Conservation (phyloP, 2,888 invertebrate species). For the Melanophora roralis region DNA sequence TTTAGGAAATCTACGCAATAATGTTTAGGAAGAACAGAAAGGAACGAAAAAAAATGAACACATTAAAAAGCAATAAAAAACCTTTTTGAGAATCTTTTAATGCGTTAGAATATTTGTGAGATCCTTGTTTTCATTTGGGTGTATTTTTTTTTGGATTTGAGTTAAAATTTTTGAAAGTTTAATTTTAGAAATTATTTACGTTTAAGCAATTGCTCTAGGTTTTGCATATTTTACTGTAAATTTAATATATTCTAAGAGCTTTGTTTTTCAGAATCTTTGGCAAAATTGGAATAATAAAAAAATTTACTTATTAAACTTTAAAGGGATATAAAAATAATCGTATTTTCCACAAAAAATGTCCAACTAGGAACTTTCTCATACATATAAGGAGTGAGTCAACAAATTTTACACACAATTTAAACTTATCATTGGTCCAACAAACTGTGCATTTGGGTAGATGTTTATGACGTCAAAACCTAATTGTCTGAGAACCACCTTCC, state of each 20-base stretch:
- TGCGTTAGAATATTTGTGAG: constrained; percentile 30
- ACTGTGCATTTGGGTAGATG: too few relatives aligned
- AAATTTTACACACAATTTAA: too few relatives aligned
- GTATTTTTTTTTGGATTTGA: constrained; percentile 43
- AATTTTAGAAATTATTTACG: constrained; percentile 9
- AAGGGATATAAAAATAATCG: too few relatives aligned
- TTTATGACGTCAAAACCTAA: too few relatives aligned
- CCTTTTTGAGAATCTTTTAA: constrained; percentile 11
- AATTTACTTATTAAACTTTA: too few relatives aligned
- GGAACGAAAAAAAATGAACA: background rate
- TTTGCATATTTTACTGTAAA: constrained; percentile 3
- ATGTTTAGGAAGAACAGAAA: constrained; percentile 25
- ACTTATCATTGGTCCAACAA: too few relatives aligned
- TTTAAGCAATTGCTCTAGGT: background rate
- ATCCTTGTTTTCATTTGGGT: background rate
- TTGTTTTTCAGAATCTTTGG: background rate
- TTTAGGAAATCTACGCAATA: constrained; percentile 62
- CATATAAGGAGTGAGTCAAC: too few relatives aligned
- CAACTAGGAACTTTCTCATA: too few relatives aligned
- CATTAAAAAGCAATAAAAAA: background rate
- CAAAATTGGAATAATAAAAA: too few relatives aligned
- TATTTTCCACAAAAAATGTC: too few relatives aligned
- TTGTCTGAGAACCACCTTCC: too few relatives aligned
- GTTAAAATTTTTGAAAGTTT: too few relatives aligned
- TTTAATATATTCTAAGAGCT: constrained; percentile 38